phyloP scores from a whole-genome alignment of 1,140 invertebrate genomes.

The Aphelenchoides fujianensis region DNA sequence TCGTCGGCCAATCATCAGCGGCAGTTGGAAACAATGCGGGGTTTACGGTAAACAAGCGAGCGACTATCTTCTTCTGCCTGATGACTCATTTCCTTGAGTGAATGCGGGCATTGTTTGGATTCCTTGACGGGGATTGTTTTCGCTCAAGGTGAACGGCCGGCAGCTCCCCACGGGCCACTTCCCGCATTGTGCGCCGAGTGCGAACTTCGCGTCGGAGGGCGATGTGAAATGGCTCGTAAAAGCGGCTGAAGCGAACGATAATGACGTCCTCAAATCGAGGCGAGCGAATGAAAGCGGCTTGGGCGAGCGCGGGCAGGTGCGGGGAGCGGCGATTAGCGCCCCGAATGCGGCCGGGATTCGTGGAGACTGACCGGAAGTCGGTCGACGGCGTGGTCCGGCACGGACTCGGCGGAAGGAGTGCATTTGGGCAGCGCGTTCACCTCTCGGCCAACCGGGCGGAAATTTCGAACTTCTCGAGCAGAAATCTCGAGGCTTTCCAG shows the following conservation, averaged over 20 bases:
- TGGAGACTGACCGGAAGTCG: not conserved
- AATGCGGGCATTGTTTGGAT: too few species aligned
- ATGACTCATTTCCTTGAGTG: too few species aligned
- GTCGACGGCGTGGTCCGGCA: not conserved
- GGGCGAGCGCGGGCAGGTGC: not conserved
- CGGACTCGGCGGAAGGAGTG: not conserved
- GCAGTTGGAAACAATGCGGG: not conserved
- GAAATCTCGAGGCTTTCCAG: too few species aligned
- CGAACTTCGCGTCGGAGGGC: not conserved
- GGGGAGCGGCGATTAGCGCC: not conserved
- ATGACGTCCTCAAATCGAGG: conserved; percentile 2
- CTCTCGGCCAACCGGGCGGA: not conserved
- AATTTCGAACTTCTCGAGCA: too few species aligned
- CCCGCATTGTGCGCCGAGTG: not conserved
- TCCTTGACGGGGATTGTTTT: too few species aligned
- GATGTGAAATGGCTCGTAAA: conserved; percentile 5
- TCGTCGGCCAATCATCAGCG: not conserved
- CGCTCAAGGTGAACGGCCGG: not conserved
- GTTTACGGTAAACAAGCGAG: not conserved
- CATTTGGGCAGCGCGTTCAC: not conserved
- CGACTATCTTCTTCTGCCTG: too few species aligned
- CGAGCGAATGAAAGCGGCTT: not conserved
- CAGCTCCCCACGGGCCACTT: not conserved
- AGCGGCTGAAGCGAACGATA: conserved; percentile 2
- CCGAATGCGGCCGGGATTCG: not conserved